These are phyloP conservation scores for Parochlus steinenii DNA, from an alignment of 2,888 invertebrate species.

Conservation along the genomic window DNA sequence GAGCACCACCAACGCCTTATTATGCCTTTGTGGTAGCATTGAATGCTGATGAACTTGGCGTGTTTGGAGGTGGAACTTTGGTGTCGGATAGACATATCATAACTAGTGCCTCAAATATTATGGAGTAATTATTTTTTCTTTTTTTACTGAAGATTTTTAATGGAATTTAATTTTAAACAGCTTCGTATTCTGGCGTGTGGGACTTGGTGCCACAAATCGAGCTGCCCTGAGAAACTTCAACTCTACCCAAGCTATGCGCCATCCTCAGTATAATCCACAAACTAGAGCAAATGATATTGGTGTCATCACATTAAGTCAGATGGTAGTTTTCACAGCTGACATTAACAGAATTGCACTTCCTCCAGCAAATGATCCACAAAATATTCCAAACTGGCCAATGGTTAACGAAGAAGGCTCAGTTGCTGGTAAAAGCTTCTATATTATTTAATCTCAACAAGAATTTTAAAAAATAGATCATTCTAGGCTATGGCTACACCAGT, in stretches of 20 bases:
- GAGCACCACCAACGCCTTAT: conserved; percentile 5
- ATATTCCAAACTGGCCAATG: neutral
- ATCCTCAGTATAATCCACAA: conserved; percentile 1
- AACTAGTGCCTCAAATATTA: conserved; percentile 4
- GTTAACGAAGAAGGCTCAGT: conserved; percentile 7
- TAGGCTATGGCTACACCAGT: too few species aligned
- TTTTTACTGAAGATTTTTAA: neutral
- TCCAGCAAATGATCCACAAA: neutral
- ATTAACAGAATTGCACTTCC: conserved; percentile 4
- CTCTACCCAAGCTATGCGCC: neutral
- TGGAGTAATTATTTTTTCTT: neutral
- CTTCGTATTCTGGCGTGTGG: neutral
- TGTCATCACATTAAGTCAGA: conserved; percentile 5
- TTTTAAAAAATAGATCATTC: too few species aligned
- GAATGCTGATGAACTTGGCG: conserved; percentile 1
- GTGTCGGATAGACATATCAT: conserved; percentile 6
- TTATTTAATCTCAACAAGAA: neutral
- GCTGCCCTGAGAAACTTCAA: conserved; percentile 2
- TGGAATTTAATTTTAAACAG: conserved; percentile 1
- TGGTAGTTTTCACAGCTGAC: conserved; percentile 4
- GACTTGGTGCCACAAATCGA: conserved; percentile 3
- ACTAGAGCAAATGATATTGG: conserved; percentile 10
- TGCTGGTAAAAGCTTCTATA: conserved; percentile 1
- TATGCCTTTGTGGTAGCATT: conserved; percentile 4
- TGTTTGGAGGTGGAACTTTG: conserved; percentile 3